Percentiles rank a stretch among this genome's conserved stretches.
Conservation (phyloP, 64 coral and sea anemone species). For the Catalaphyllia jardinei region DNA sequence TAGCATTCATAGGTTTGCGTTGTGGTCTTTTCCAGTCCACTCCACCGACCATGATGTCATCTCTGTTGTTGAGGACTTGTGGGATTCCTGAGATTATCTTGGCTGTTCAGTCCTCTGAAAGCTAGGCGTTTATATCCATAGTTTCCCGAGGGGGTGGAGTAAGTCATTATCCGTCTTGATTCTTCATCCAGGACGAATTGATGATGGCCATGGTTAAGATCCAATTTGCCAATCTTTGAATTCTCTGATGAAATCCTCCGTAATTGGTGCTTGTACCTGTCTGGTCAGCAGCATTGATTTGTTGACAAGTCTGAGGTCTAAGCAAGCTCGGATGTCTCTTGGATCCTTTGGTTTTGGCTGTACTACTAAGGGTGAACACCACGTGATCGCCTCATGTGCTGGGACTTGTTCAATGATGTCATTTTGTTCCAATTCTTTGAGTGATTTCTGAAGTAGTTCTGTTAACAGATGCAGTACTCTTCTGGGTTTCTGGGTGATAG, state of each 20-base stretch:
- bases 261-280: too few species aligned
- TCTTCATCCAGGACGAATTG: conserved; percentile 28
- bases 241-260: conserved; percentile 33
- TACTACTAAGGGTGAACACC: conserved; percentile 64
- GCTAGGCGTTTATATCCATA: conserved; percentile 5
- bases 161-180: conserved; percentile 34
- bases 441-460: conserved; percentile 41
- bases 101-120: conserved; percentile 16
- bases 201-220: conserved; percentile 44
- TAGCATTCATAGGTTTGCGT: conserved; percentile 11
- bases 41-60: conserved; percentile 56
- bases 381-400: conserved; percentile 53
- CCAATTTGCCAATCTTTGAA: conserved; percentile 44
- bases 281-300: conserved; percentile 42
- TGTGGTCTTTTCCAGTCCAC: conserved; percentile 26
- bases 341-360: conserved; percentile 72
- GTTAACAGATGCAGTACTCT: conserved; percentile 47
- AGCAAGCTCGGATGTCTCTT: conserved; percentile 30
- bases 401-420: conserved; percentile 60
- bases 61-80: conserved; percentile 48
- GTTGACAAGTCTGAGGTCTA: conserved; percentile 36
- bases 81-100: conserved; percentile 46
- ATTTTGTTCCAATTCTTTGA: conserved; percentile 58
- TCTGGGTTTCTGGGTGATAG: conserved; percentile 60
- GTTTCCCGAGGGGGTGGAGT: conserved; percentile 20